phyloP scores from a whole-genome alignment of 2,797 vertebrate genomes.

The Halcyon chelicuti region DNA sequence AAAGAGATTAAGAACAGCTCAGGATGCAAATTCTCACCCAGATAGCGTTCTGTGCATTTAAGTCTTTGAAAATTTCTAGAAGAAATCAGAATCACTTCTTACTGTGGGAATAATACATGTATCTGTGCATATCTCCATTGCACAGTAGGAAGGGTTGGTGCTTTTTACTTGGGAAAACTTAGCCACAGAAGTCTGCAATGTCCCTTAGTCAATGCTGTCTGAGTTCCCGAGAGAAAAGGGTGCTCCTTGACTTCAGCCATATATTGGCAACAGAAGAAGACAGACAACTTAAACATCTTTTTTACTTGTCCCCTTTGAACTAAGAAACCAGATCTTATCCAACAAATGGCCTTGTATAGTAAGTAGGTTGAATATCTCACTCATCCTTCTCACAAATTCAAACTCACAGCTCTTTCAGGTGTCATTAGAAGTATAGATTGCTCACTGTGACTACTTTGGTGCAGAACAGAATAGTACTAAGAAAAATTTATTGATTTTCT shows the following conservation, averaged over 20 bases:
- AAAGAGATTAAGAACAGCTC: neutral
- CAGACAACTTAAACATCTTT: neutral
- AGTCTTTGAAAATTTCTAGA: neutral
- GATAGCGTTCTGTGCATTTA: neutral
- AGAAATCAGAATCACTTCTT: neutral
- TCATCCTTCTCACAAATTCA: neutral
- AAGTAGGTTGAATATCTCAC: neutral
- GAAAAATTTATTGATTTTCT: neutral
- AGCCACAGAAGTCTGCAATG: neutral
- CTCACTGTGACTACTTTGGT: accelerated
- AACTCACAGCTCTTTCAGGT: neutral
- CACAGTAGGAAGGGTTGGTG: neutral
- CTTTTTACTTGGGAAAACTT: neutral
- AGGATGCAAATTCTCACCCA: neutral
- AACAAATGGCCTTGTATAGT: neutral
- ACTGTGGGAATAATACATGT: neutral
- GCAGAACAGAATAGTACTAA: neutral
- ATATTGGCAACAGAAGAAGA: neutral
- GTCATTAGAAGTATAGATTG: neutral
- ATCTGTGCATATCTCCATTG: neutral
- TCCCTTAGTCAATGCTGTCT: neutral
- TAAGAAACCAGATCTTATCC: neutral
- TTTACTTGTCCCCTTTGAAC: neutral
- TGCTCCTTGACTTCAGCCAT: neutral
- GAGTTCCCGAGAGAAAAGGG: neutral